Evolutionary conservation across 2,113 vertebrate genomes (phyloP).

Genomic region (Gobiocypris rarus): DNA sequence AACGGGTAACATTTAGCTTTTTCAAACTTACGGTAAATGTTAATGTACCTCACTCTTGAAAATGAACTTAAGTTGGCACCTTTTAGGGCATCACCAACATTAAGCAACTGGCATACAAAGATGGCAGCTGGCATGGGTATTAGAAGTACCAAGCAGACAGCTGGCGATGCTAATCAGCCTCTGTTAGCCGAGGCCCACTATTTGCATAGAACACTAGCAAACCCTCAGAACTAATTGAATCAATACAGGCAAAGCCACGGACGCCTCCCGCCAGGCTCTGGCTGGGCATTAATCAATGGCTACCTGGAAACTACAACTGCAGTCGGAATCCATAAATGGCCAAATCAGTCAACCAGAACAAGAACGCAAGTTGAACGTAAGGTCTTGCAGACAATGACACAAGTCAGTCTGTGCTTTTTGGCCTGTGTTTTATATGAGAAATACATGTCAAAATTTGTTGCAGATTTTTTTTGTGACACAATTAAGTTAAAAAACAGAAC

Average conservation of each 20-base stretch:
- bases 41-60: slow-evolving; percentile 7
- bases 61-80: slow-evolving; percentile 1
- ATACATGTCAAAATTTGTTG: neutral
- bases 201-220: slow-evolving; percentile 47
- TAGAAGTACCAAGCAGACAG: slow-evolving; percentile 44
- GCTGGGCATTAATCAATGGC: slow-evolving; percentile 45
- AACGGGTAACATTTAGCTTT: neutral
- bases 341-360: slow-evolving; percentile 36
- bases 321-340: slow-evolving; percentile 31
- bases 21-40: neutral
- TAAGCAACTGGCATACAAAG: slow-evolving; percentile 39
- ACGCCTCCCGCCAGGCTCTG: slow-evolving; percentile 31
- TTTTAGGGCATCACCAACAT: slow-evolving; percentile 9
- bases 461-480: neutral
- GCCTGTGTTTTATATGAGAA: neutral
- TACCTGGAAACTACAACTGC: slow-evolving; percentile 53
- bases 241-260: slow-evolving; percentile 48
- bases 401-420: neutral
- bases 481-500: neutral
- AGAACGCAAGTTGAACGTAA: slow-evolving; percentile 9
- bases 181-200: slow-evolving; percentile 39
- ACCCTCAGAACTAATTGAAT: slow-evolving; percentile 57
- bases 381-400: neutral
- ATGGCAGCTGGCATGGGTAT: slow-evolving; percentile 51
- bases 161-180: slow-evolving; percentile 51